A percentile compares a stretch with the other conserved stretches of the same genome.
Conservation (phyloP, 1,140 invertebrate genomes). For the Holotrichia oblita region DNA sequence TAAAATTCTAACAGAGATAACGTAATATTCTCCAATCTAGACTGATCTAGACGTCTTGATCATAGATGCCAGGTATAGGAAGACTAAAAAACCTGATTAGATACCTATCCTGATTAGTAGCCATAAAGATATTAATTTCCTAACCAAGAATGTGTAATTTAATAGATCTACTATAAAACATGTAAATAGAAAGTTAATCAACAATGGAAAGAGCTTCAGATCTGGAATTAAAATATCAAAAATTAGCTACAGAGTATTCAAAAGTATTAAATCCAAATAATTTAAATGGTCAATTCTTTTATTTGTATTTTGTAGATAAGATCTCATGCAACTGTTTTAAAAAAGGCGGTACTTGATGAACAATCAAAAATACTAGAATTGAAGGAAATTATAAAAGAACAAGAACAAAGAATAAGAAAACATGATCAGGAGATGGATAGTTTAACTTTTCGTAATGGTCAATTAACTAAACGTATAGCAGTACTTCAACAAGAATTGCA, state of each 20-base stretch:
- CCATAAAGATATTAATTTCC: neutral
- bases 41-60: no score
- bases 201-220: slow-evolving; percentile 54
- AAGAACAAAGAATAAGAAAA: slow-evolving; percentile 84
- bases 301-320: slow-evolving; percentile 71
- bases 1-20: no score
- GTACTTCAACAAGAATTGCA: slow-evolving; percentile 92
- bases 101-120: no score
- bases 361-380: slow-evolving; percentile 79
- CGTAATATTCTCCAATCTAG: no score
- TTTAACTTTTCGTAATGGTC: slow-evolving; percentile 91
- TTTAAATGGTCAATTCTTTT: slow-evolving; percentile 8
- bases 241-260: slow-evolving; percentile 89
- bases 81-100: no score
- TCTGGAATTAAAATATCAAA: slow-evolving; percentile 85
- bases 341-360: slow-evolving; percentile 92
- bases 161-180: neutral
- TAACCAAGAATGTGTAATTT: slow-evolving; percentile 12
- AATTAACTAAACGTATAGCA: slow-evolving; percentile 87
- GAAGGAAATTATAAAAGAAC: slow-evolving; percentile 80
- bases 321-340: slow-evolving; percentile 88
- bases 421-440: slow-evolving; percentile 93
- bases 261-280: slow-evolving; percentile 70
- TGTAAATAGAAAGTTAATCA: neutral
- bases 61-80: no score